A percentile compares a stretch with the other conserved stretches of the same genome.
Conservation (phyloP, 2,113 vertebrate species). For the Alosa alosa region DNA sequence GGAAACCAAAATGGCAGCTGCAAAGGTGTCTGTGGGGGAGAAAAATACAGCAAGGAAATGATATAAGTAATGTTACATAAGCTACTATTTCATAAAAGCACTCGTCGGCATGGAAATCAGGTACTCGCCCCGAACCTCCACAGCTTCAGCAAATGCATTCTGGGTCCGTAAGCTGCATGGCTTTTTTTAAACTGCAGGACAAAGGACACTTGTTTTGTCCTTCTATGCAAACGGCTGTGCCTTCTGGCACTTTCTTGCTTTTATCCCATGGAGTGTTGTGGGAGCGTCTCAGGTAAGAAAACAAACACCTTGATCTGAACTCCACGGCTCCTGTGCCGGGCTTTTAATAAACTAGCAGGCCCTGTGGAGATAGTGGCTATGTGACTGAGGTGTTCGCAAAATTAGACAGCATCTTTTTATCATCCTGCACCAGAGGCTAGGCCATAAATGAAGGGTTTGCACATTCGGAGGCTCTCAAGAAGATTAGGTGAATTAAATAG, state of each 20-base stretch:
- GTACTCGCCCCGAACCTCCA: constrained; percentile 10
- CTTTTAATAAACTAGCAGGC: constrained; percentile 40
- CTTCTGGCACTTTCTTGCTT: constrained; percentile 30
- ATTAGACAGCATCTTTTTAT: constrained; percentile 70
- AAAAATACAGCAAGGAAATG: constrained; percentile 89
- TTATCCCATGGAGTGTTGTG: constrained; percentile 30
- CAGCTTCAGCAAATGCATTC: constrained; percentile 5
- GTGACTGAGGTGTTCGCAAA: constrained; percentile 61
- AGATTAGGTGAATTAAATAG: constrained; percentile 68
- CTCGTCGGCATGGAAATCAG: not conserved
- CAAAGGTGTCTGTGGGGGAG: constrained; percentile 91
- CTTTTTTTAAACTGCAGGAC: constrained; percentile 22
- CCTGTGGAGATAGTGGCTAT: constrained; percentile 40
- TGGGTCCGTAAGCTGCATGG: not conserved
- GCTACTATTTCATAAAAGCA: constrained; percentile 55
- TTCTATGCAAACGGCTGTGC: constrained; percentile 13
- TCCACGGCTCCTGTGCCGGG: constrained; percentile 9
- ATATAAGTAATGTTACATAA: constrained; percentile 80
- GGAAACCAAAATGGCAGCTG: constrained; percentile 95
- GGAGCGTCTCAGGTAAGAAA: constrained; percentile 29
- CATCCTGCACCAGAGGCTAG: constrained; percentile 60
- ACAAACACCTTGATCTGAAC: constrained; percentile 46
- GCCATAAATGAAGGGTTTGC: constrained; percentile 69
- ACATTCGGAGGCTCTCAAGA: constrained; percentile 73
- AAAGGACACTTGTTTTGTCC: constrained; percentile 10